Conservation (phyloP, 37 sponge, comb jelly and placozoan genomes). For the Theonella swinhoei region DNA sequence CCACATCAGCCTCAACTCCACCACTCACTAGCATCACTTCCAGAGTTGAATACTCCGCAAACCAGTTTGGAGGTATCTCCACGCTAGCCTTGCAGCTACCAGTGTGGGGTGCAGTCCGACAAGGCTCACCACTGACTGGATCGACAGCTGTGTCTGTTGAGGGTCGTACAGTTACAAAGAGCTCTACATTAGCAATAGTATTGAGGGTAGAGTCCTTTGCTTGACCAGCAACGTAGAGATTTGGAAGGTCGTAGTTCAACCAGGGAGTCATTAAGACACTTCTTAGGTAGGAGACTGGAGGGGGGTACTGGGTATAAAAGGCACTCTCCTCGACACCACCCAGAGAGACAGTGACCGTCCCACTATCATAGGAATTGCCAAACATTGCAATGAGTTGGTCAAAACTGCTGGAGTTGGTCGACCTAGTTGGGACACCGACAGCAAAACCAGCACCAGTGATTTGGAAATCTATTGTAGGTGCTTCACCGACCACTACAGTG, state of each 20-base stretch:
- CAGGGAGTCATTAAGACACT: conserved; percentile 1
- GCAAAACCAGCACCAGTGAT: conserved; percentile 18
- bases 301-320: background rate
- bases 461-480: conserved; percentile 25
- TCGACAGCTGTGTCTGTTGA: background rate
- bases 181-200: background rate
- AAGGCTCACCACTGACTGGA: background rate
- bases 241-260: conserved; percentile 35
- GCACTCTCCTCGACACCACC: background rate
- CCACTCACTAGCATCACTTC: conserved; percentile 16
- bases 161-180: background rate
- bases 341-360: conserved; percentile 17
- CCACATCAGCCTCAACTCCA: background rate
- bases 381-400: conserved; percentile 30
- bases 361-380: conserved; percentile 7
- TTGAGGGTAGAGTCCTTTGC: conserved; percentile 16
- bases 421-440: background rate
- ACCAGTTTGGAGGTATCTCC: conserved; percentile 59
- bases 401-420: background rate
- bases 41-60: conserved; percentile 17
- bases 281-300: background rate
- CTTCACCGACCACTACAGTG: conserved; percentile 37
- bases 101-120: background rate
- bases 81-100: conserved; percentile 38
- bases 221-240: conserved; percentile 32